phyloP scores from a whole-genome alignment of 2,888 invertebrate species.

The Salticus scenicus region DNA sequence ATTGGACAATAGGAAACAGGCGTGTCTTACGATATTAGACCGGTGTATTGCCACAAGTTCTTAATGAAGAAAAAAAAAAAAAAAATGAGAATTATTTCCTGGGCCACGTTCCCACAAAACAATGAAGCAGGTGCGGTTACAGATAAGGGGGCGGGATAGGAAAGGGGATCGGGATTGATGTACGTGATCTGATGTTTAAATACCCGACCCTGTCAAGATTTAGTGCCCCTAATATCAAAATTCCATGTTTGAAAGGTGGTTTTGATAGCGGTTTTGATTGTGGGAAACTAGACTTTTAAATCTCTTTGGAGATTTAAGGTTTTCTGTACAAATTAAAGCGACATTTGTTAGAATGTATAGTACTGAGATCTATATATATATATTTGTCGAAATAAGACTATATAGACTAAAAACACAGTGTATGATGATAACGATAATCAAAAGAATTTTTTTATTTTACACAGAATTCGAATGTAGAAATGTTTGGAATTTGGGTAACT shows the following conservation, averaged over 20 bases:
- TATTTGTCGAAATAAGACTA: too few relatives aligned
- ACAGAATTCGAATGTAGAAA: too few relatives aligned
- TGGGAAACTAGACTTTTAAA: neutral
- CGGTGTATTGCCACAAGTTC: neutral
- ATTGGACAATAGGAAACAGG: neutral
- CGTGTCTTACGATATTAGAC: neutral
- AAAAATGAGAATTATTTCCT: neutral
- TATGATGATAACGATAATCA: too few relatives aligned
- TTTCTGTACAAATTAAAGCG: neutral
- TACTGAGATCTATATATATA: too few relatives aligned
- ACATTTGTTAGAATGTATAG: too few relatives aligned
- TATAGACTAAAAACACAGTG: too few relatives aligned
- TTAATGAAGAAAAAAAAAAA: neutral
- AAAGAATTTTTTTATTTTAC: too few relatives aligned
- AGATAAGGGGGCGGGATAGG: neutral
- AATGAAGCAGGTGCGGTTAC: slow-evolving; percentile 17
- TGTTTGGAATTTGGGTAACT: too few relatives aligned
- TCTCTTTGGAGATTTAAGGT: neutral
- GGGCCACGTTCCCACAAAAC: slow-evolving; percentile 14
- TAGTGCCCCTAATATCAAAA: neutral
- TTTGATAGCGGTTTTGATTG: neutral
- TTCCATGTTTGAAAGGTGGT: slow-evolving; percentile 2
- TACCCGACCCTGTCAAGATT: neutral
- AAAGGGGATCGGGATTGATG: neutral
- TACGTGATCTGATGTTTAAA: slow-evolving; percentile 8